A percentile compares a stretch with the other conserved stretches of the same genome.
Conservation (phyloP, 2,888 invertebrate species). For the Brachypalpus laphriformis region DNA sequence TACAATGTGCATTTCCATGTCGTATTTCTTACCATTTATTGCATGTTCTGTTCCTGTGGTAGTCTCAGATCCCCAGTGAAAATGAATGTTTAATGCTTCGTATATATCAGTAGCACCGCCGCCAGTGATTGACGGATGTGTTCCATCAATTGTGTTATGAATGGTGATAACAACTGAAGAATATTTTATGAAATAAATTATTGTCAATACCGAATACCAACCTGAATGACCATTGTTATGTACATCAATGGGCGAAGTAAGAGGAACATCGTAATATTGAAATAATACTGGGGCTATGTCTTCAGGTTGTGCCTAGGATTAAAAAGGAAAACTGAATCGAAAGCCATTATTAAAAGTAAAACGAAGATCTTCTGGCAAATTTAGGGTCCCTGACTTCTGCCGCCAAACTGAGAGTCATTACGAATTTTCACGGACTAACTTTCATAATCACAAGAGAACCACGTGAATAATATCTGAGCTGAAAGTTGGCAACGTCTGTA, state of each 20-base stretch:
- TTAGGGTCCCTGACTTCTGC: no score
- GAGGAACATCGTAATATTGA: slow-evolving; percentile 1
- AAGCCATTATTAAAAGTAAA: no score
- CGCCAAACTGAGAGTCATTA: no score
- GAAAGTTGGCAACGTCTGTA: no score
- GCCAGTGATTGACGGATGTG: slow-evolving; percentile 6
- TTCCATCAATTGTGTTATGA: neutral
- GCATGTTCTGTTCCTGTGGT: slow-evolving; percentile 85
- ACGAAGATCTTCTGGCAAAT: no score
- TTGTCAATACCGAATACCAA: neutral
- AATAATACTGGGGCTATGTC: neutral
- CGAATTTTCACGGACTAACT: no score
- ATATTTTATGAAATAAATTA: neutral
- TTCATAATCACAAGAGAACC: no score
- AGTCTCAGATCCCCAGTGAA: slow-evolving; percentile 89
- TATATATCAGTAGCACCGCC: slow-evolving; percentile 63
- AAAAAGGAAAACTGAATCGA: no score
- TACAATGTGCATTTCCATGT: slow-evolving; percentile 87
- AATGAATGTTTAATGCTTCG: slow-evolving; percentile 81
- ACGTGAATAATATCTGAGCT: no score
- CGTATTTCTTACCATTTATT: slow-evolving; percentile 83
- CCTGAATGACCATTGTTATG: slow-evolving; percentile 23
- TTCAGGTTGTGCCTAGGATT: neutral
- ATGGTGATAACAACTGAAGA: neutral
- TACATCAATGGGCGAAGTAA: neutral